Conservation (phyloP, 2,797 vertebrate species). For the Brotula barbata region DNA sequence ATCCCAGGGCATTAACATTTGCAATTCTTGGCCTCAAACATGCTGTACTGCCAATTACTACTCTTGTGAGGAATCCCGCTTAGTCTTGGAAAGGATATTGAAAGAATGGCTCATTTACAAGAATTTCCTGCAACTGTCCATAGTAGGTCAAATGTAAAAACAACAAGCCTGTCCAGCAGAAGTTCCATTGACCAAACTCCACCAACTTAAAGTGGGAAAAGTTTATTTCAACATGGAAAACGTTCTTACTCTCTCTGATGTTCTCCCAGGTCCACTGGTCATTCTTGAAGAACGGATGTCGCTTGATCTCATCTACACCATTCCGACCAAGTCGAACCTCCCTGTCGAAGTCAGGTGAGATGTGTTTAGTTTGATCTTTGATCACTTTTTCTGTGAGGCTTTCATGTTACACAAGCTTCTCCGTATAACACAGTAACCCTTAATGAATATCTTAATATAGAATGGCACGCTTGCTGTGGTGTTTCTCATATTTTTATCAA, state of each 20-base stretch:
- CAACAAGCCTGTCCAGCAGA: constrained; percentile 35
- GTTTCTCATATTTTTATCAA: not conserved
- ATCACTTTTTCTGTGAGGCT: not conserved
- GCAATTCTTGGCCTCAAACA: constrained; percentile 49
- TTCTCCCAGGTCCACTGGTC: constrained; percentile 98
- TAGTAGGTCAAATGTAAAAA: constrained; percentile 69
- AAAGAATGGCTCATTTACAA: constrained; percentile 68
- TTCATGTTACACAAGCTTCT: not conserved
- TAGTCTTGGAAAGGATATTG: constrained; percentile 62
- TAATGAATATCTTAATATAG: not conserved
- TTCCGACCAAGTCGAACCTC: constrained; percentile 95
- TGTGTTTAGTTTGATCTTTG: not conserved
- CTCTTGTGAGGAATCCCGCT: constrained; percentile 59
- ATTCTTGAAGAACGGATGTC: constrained; percentile 97
- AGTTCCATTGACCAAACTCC: constrained; percentile 25
- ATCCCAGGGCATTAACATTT: constrained; percentile 45
- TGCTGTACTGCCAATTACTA: constrained; percentile 53
- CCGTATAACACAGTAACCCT: not conserved
- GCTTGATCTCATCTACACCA: constrained; percentile 96
- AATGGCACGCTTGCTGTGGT: not conserved
- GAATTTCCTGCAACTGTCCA: constrained; percentile 72
- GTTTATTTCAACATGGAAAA: not conserved
- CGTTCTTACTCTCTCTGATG: constrained; percentile 90
- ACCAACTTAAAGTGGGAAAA: constrained; percentile 37
- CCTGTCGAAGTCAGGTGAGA: constrained; percentile 68